phyloP scores from a whole-genome alignment of 2,113 vertebrate species.

The Hystrix brachyura region DNA sequence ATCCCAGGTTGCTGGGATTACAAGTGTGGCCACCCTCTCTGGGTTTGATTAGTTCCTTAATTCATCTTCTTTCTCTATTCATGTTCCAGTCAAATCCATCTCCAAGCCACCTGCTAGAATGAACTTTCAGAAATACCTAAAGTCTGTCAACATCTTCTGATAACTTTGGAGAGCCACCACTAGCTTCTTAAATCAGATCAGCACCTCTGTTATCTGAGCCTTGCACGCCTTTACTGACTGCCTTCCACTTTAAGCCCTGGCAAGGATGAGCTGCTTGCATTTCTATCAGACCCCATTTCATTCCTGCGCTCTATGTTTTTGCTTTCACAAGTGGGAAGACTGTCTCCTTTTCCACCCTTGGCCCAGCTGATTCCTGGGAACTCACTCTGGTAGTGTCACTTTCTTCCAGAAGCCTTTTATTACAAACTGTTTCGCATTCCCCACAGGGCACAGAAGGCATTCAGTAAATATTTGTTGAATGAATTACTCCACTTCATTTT shows the following conservation, averaged over 20 bases:
- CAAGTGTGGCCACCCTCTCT: not conserved
- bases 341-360: not conserved
- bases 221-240: not conserved
- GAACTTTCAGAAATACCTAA: conserved; percentile 11
- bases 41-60: not conserved
- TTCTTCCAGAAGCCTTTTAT: not conserved
- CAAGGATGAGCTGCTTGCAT: not conserved
- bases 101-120: conserved; percentile 19
- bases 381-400: not conserved
- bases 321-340: not conserved
- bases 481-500: conserved; percentile 65
- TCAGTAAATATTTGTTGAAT: conserved; percentile 74
- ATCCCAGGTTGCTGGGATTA: not conserved
- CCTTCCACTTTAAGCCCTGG: not conserved
- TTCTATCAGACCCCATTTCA: not conserved
- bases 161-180: not conserved
- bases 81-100: not conserved
- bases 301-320: not conserved
- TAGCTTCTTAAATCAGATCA: not conserved
- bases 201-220: not conserved
- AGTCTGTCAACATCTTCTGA: not conserved
- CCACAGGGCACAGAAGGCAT: conserved; percentile 32
- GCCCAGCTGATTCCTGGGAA: conserved; percentile 55
- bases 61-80: not conserved
- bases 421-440: not conserved